Percentiles rank a stretch among this genome's conserved stretches.
Conservation (phyloP, 2,888 invertebrate genomes). For the Lucinisca nassula region DNA sequence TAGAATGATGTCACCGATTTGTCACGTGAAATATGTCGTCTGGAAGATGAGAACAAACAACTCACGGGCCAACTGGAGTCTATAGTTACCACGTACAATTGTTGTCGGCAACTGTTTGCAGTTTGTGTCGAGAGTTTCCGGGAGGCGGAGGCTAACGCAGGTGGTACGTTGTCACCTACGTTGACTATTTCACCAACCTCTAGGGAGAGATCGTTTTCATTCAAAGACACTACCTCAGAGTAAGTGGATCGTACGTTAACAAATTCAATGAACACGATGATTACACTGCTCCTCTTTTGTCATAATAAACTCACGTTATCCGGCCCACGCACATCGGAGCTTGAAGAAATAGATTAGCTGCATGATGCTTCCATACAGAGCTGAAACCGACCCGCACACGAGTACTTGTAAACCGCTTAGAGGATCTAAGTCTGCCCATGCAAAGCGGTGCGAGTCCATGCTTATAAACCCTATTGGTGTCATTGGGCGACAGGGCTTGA, state of each 20-base stretch:
- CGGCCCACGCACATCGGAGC: too few species aligned
- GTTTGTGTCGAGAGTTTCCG: slow-evolving; percentile 70
- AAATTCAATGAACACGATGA: too few species aligned
- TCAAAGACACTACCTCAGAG: background rate
- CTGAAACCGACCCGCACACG: too few species aligned
- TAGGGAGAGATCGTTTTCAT: background rate
- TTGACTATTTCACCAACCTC: slow-evolving; percentile 23
- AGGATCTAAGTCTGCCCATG: too few species aligned
- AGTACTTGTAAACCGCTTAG: too few species aligned
- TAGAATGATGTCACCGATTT: slow-evolving; percentile 65
- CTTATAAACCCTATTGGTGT: too few species aligned
- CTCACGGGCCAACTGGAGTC: slow-evolving; percentile 60
- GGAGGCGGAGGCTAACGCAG: slow-evolving; percentile 55
- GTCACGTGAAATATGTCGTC: slow-evolving; percentile 65
- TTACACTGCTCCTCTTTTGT: too few species aligned
- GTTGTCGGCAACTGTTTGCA: slow-evolving; percentile 67
- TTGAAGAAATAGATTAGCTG: too few species aligned
- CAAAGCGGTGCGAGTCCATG: too few species aligned
- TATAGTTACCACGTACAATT: slow-evolving; percentile 64
- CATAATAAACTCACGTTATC: too few species aligned
- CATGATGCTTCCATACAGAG: too few species aligned
- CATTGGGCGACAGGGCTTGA: too few species aligned
- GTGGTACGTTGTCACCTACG: slow-evolving; percentile 14
- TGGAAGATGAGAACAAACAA: slow-evolving; percentile 65
- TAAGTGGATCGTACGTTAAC: background rate